phyloP scores from a whole-genome alignment of 2,888 invertebrate species.

The Tholera decimalis region DNA sequence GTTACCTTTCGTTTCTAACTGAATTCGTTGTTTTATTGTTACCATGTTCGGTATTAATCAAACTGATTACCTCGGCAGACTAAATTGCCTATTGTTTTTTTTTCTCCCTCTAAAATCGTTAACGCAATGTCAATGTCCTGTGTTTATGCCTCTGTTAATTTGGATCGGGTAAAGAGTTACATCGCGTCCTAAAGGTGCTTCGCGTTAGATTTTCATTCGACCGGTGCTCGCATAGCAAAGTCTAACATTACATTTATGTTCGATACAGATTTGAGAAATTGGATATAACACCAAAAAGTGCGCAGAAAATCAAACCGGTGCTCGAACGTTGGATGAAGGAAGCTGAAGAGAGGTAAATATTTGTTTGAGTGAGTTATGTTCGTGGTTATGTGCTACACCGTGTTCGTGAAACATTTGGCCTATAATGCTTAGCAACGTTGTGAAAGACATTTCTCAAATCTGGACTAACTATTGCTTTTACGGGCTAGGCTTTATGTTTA shows the following conservation, averaged over 20 bases:
- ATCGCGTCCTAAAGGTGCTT: slow-evolving; percentile 72
- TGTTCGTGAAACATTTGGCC: slow-evolving; percentile 90
- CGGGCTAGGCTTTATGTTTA: slow-evolving; percentile 82
- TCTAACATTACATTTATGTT: slow-evolving; percentile 91
- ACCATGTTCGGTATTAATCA: slow-evolving; percentile 90
- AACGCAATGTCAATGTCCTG: slow-evolving; percentile 93
- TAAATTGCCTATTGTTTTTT: slow-evolving; percentile 91
- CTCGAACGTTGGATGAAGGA: slow-evolving; percentile 99
- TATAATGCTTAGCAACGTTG: slow-evolving; percentile 88
- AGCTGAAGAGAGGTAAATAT: slow-evolving; percentile 98
- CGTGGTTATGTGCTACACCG: slow-evolving; percentile 85
- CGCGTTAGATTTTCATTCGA: slow-evolving; percentile 71
- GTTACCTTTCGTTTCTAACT: slow-evolving; percentile 90
- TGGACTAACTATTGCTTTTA: slow-evolving; percentile 90
- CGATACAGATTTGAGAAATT: slow-evolving; percentile 98
- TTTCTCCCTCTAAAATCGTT: slow-evolving; percentile 85
- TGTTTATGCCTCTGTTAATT: slow-evolving; percentile 89
- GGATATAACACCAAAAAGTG: slow-evolving; percentile 99
- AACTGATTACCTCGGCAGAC: slow-evolving; percentile 89
- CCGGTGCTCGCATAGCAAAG: slow-evolving; percentile 83
- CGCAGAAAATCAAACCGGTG: slow-evolving; percentile 99
- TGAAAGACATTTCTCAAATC: slow-evolving; percentile 90
- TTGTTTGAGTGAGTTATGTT: slow-evolving; percentile 87
- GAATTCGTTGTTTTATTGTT: slow-evolving; percentile 90
- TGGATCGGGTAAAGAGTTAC: slow-evolving; percentile 78